Conservation (phyloP, 2,797 vertebrate genomes). For the Brachyrhaphis roseni region DNA sequence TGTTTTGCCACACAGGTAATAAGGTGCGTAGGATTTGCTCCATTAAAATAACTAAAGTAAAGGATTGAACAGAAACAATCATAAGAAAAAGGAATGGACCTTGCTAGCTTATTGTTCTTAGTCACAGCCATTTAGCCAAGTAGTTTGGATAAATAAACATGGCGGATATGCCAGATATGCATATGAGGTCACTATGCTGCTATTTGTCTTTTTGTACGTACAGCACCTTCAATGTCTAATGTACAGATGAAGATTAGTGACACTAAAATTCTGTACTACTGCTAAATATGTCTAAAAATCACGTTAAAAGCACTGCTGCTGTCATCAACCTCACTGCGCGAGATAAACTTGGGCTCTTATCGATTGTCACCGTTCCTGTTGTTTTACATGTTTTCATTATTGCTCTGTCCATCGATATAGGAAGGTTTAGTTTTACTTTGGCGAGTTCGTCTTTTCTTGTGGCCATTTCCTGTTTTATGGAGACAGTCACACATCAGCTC, state of each 20-base stretch:
- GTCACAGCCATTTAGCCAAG: background rate
- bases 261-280: background rate
- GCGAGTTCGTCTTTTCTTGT: background rate
- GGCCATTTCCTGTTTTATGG: background rate
- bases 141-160: background rate
- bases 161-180: background rate
- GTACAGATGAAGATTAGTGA: background rate
- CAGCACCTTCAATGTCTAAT: background rate
- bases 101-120: background rate
- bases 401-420: background rate
- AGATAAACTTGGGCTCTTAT: background rate
- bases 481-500: background rate
- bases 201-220: background rate
- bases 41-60: background rate
- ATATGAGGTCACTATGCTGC: background rate
- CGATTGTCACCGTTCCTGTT: background rate
- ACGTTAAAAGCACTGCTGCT: background rate
- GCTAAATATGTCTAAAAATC: background rate
- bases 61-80: background rate
- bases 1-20: slow-evolving; percentile 12
- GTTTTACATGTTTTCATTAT: background rate
- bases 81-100: background rate
- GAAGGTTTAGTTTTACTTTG: background rate
- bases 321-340: background rate
- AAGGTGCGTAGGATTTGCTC: slow-evolving; percentile 50